Evolutionary conservation across 2,113 vertebrate species (phyloP), one percentile per base, ranked within the genome.

Genomic region (Arizona elegans): DNA sequence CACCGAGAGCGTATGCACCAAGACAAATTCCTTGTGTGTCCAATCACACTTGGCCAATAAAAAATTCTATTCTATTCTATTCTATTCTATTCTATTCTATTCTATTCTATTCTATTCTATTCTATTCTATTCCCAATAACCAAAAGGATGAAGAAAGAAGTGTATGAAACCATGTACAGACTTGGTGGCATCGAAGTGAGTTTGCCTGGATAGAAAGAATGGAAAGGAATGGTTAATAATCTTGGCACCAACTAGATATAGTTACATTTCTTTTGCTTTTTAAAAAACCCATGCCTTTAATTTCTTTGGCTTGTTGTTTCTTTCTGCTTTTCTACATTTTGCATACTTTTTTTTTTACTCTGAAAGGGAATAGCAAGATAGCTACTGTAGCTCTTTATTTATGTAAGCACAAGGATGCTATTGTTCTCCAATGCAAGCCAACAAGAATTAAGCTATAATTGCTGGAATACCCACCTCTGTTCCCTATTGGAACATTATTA

Each of bases 361-460:
- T 81, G 70, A 81, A 81, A 81, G 33, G 33, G 70, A 81, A 81
- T 19, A 38, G 70, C 75, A 81, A 38, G 75, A 38, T 81, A 81
- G 75, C 17, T n/a, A 15, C 29, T 70, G 29, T 38, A 81, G 33
- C 15, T 38, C 75, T 81, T 81, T 81, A 38, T 81, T 81, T 81
- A 21, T 81, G 75, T 81, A 21, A 81, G 75, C 33, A 81, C 17
- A 81, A 91, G 47, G 52, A 7, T 50, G 21, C 89, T 94, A 94
- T 65, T 59, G n/a, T 91, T 94, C 94, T 75, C 93, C 92, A 94
- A 50, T 53, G 17, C 87, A 86, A 70, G 87, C n/a, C 43, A 89
- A 86, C 94, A 55, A 92, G 94, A 90, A 94, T 92, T 95, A 86
- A 56, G 53, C 90, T 23, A 91, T 59, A 92, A 95, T 56, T 91